phyloP scores from a whole-genome alignment of 2,797 vertebrate species.

The Galago senegalensis region DNA sequence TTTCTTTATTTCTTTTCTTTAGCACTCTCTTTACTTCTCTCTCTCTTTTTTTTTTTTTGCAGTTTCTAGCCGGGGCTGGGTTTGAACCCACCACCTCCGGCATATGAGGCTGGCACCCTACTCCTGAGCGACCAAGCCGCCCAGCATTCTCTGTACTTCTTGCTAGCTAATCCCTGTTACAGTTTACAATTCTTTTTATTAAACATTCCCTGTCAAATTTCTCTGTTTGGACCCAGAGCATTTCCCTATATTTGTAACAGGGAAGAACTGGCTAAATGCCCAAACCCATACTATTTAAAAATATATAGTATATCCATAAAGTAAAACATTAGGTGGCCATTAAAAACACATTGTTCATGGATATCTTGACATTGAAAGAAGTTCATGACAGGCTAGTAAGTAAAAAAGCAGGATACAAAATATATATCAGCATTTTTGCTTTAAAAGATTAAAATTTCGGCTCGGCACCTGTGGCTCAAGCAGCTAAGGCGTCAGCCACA shows the following conservation, averaged over 20 bases:
- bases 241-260: not conserved
- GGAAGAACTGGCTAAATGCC: not conserved
- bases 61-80: too few species aligned
- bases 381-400: not conserved
- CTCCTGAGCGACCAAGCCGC: too few species aligned
- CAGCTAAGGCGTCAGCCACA: too few species aligned
- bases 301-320: not conserved
- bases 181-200: not conserved
- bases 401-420: slow-evolving; percentile 34
- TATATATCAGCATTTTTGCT: not conserved
- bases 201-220: not conserved
- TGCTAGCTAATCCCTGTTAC: not conserved
- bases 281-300: not conserved
- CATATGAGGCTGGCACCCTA: too few species aligned
- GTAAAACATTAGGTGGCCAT: not conserved
- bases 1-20: not conserved
- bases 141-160: not conserved
- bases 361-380: slow-evolving; percentile 18
- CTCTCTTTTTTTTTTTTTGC: too few species aligned
- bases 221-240: slow-evolving; percentile 14
- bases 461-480: too few species aligned
- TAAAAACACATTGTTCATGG: not conserved
- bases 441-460: not conserved
- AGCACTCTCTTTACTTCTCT: not conserved
- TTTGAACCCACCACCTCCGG: too few species aligned